Percentiles rank a stretch among this genome's conserved stretches.
phyloP scores from a whole-genome alignment of 2,113 vertebrate genomes.

The Oostethus manadensis region DNA sequence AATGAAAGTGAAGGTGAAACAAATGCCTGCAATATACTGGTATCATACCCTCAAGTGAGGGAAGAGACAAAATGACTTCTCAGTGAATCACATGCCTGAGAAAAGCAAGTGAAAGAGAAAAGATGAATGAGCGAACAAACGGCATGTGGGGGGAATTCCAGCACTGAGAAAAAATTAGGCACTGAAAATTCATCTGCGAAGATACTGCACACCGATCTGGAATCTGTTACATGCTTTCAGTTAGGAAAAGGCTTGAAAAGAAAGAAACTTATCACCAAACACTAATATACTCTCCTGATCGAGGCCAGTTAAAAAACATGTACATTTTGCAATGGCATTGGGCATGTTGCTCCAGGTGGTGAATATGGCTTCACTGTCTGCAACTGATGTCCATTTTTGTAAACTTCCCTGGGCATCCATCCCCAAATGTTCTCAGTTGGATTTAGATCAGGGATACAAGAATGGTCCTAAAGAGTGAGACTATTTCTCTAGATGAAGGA shows the following conservation, averaged over 20 bases:
- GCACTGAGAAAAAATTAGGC: conserved; percentile 1
- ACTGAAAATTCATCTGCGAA: background rate
- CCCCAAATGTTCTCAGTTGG: too few relatives aligned
- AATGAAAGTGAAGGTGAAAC: conserved; percentile 35
- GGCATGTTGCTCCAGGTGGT: too few relatives aligned
- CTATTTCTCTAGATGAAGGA: too few relatives aligned
- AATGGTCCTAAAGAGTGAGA: too few relatives aligned
- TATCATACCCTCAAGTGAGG: conserved; percentile 34
- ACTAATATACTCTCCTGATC: too few relatives aligned
- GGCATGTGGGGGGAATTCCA: conserved; percentile 21
- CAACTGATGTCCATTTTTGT: too few relatives aligned
- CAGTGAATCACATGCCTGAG: conserved; percentile 22
- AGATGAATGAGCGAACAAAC: conserved; percentile 43
- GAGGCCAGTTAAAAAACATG: too few relatives aligned
- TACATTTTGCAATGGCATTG: too few relatives aligned
- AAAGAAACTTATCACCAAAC: background rate
- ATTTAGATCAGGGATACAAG: too few relatives aligned
- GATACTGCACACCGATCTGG: conserved; percentile 18
- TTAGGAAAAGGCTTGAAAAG: background rate
- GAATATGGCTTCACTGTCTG: too few relatives aligned
- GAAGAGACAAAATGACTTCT: conserved; percentile 38
- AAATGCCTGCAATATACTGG: conserved; percentile 47
- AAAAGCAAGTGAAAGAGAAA: conserved; percentile 17
- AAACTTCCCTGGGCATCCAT: too few relatives aligned
- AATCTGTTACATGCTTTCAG: conserved; percentile 5